Percentiles rank a stretch among this genome's conserved stretches.
These are phyloP conservation scores for Adineta ricciae DNA, from an alignment of 2,888 invertebrate species.

Conservation along the genomic window DNA sequence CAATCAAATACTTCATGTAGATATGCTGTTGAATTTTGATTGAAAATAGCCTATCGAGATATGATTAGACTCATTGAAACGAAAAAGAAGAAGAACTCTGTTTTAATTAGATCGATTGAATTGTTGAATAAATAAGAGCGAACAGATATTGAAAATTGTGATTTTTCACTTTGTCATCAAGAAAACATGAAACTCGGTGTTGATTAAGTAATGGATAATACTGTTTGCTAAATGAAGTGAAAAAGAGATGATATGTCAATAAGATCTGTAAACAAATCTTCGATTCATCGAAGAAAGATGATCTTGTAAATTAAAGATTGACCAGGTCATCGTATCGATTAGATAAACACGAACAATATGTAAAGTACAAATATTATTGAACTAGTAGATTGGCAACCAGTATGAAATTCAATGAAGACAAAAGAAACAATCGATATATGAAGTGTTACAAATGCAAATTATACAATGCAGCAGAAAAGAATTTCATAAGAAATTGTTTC, in stretches of 20 bases:
- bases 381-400: background rate
- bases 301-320: background rate
- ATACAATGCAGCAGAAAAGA: too few relatives aligned
- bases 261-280: background rate
- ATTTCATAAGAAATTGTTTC: too few relatives aligned
- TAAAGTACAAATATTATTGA: background rate
- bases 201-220: background rate
- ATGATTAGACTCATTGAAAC: background rate
- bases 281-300: background rate
- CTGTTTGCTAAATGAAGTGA: background rate
- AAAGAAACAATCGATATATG: background rate
- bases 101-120: background rate
- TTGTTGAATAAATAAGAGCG: background rate
- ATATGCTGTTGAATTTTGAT: constrained; percentile 7
- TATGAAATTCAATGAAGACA: background rate
- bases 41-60: too few relatives aligned
- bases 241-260: background rate
- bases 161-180: too few relatives aligned
- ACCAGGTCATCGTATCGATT: too few relatives aligned
- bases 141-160: background rate
- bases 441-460: background rate
- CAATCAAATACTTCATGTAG: background rate
- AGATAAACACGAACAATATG: background rate
- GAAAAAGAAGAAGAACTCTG: background rate
- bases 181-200: background rate